Evolutionary conservation across 2,113 vertebrate genomes (phyloP), one percentile per base, ranked within the genome.

Genomic region (Eptesicus fuscus): DNA sequence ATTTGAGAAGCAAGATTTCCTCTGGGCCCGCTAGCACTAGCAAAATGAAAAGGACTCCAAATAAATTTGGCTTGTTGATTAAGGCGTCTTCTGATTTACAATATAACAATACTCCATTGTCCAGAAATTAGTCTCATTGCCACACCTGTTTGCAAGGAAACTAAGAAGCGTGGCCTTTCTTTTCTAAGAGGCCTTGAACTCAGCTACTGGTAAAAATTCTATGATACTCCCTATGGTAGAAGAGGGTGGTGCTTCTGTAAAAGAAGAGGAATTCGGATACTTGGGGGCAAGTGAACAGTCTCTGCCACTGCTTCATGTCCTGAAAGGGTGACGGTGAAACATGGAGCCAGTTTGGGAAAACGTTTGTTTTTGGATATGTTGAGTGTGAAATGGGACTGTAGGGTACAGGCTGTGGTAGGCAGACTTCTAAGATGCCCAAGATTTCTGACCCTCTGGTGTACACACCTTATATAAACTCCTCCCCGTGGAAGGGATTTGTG

Each of bases 281-380:
- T 65, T 71, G 28, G 30, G 11, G 16, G 30, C 76, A n/a, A 88
- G 59, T 14, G 32, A 35, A 37, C 23, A 70, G 12, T 83, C 61
- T 77, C 30, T 35, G 23, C 13, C 17, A 11, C 67, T 44, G 74
- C 69, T 42, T 83, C 42, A 22, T 87, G 77, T 86, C 49, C 28
- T 89, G 63, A 87, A 87, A 78, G 32, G 47, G 30, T 59, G n/a
- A 91, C 65, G 9, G 32, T 80, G 88, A 83, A 91, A 80, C 37
- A 59, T 18, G 35, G 63, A 77, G n/a, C 86, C 40, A 51, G 0
- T 56, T 79, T 32, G 61, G 42, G 74, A 89, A 88, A 82, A 69
- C 4, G 4, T 49, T 2, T 77, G 20, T 16, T 76, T 95, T 47
- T 6, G 17, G 90, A 76, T 88, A 76, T 14, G 23, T 80, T 35